Evolutionary conservation across 2,797 vertebrate species (phyloP), one percentile per base, ranked within the genome.

Genomic region (Corythornis leucogaster): DNA sequence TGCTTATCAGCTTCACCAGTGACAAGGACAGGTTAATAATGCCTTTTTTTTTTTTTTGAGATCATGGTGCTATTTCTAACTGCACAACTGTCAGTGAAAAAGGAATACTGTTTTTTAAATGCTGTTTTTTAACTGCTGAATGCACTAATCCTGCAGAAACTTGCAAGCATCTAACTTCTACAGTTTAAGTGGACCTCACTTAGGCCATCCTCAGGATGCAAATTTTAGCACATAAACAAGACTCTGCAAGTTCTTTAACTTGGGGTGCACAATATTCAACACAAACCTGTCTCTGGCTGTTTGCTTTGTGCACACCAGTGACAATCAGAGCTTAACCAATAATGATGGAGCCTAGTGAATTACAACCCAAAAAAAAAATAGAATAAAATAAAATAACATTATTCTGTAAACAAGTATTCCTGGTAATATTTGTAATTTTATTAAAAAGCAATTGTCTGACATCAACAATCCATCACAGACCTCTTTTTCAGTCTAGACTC

Each of bases 11-110:
- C 0, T 0, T 76, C 85, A 85, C 43, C 58, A 59, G 40, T 25
- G 28, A 85, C 89, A 95, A 92, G 82, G 87, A 80, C 76, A 78
- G 4, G 43, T 11, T 83, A 53, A 78, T 80, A 85, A 68, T 67
- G 53, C 25, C 48, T 91, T 59, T 57, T 53, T 3, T 84, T 22
- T 63, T 57, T 53, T 3, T 40, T 40, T 84, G 66, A 77, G 53
- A 70, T 66, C 26, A 30, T 21, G 8, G 8, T 40, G 38, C 33
- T 88, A 35, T 55, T 92, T 79, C 55, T 71, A 85, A 66, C 22
- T 45, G 35, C 55, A 67, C 43, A 80, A 59, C 12, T 59, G 28
- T 62, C 21, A 45, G 24, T 4, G 48, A 40, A 70, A 88, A 84
- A 74, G 7, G 26, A 89, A 57, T 74, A 24, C 5, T 18, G 8